Evolutionary conservation across 1,140 invertebrate genomes (phyloP), one percentile per base, ranked within the genome.

Genomic region (Nixonia krombeini): DNA sequence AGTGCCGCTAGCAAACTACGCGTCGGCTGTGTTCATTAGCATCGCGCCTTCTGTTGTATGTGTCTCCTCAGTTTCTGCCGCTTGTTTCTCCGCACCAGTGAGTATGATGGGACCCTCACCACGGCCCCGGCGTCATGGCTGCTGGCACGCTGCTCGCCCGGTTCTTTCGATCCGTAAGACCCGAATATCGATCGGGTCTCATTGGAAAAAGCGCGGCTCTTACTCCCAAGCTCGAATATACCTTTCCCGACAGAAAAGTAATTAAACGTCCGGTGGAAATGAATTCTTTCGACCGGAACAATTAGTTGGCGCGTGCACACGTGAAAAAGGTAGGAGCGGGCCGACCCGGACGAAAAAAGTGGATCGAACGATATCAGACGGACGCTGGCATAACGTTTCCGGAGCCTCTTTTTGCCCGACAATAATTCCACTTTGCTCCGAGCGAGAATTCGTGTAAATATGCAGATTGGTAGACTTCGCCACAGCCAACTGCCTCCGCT

Each of bases 251-350:
- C 40, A 61, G 62, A 64, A 67, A 65, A 35, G 64, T 77, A 79
- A 79, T 79, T 79, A 77, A 77, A 70, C 58, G 72, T 40, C 66
- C 61, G 45, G 33, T 21, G 37, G 72, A 51, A 70, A 76, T 71
- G 70, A 75, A 76, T 76, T 76, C 69, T 72, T 76, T 67, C 58
- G 57, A 55, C 42, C 45, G 66, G 66, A 75, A 73, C 63, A 68
- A 76, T 78, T 76, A 76, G 73, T 71, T 35, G 53, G 44, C 47
- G 28, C 44, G 53, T 25, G 37, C 41, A 51, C 16, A 29, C 26
- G 40, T 25, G 28, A 45, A 25, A 29, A 45, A 16, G 17, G 21
- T 9, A n/a, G 16, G 16, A 12, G 28, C 15, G n/a, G 37, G 18
- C 16, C 5, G 16, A n/a, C 2, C 8, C 4, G 16, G 16, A 13